These are phyloP conservation scores for Cantharis nigra DNA, from an alignment of 2,888 invertebrate species.

Conservation along the genomic window DNA sequence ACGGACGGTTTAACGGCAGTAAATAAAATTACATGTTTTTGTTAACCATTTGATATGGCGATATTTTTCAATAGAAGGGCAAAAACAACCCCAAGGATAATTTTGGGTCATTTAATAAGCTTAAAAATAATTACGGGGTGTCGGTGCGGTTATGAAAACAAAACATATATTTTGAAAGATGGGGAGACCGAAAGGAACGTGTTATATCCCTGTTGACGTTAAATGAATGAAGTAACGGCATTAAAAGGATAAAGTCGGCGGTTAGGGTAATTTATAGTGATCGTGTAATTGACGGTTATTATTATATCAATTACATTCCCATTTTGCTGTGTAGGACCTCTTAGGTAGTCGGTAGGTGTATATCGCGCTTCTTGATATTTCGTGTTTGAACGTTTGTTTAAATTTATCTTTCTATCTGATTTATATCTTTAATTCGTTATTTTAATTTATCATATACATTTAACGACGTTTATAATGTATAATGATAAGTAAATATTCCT, in stretches of 20 bases:
- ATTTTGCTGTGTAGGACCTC: background rate
- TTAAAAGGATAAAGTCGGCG: background rate
- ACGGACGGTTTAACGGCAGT: background rate
- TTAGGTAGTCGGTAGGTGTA: background rate
- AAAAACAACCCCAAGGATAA: background rate
- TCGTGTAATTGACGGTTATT: background rate
- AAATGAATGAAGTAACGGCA: background rate
- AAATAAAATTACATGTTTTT: background rate
- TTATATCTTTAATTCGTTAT: slow-evolving; percentile 24
- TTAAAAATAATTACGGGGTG: background rate
- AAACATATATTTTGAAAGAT: background rate
- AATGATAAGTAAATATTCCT: slow-evolving; percentile 4
- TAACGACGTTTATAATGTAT: slow-evolving; percentile 15
- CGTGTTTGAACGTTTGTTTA: slow-evolving; percentile 19
- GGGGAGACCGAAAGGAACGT: background rate
- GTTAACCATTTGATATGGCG: background rate
- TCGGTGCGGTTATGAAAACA: background rate
- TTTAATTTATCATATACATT: slow-evolving; percentile 24
- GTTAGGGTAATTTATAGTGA: background rate
- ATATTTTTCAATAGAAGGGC: background rate
- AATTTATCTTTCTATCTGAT: slow-evolving; percentile 23
- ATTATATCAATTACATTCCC: background rate
- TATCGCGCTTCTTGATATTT: slow-evolving; percentile 7
- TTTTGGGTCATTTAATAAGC: background rate
- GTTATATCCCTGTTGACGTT: background rate